Percentiles rank a stretch among this genome's conserved stretches.
Evolutionary conservation across 1,140 invertebrate species (phyloP).

Genomic region (Tachypleus tridentatus): DNA sequence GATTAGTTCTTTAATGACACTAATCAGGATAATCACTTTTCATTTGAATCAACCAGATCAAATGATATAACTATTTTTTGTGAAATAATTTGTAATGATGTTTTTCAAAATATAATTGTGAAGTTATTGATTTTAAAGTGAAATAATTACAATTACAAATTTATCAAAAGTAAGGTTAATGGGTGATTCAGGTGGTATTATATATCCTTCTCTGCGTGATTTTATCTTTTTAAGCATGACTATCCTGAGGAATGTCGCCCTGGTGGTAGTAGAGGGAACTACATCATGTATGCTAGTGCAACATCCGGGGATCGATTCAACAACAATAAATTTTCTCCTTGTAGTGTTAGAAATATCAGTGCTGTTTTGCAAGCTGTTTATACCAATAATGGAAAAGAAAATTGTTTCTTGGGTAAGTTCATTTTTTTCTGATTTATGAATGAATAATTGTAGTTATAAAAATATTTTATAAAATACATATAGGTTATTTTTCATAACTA

Average conservation of each 20-base stretch:
- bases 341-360: conserved; percentile 82
- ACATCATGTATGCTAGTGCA: conserved; percentile 43
- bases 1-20: too few species aligned
- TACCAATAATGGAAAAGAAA: conserved; percentile 70
- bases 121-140: too few species aligned
- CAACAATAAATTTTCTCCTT: conserved; percentile 89
- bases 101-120: neutral
- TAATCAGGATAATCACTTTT: too few species aligned
- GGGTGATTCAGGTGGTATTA: too few species aligned
- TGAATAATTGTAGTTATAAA: neutral
- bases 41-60: too few species aligned
- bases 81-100: too few species aligned
- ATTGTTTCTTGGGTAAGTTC: conserved; percentile 68
- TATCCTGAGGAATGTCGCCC: conserved; percentile 83
- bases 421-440: conserved; percentile 2
- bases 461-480: too few species aligned
- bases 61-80: too few species aligned
- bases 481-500: too few species aligned
- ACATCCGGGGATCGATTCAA: conserved; percentile 93
- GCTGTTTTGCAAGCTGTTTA: conserved; percentile 77
- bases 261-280: conserved; percentile 69
- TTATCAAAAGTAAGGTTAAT: too few species aligned
- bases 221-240: conserved; percentile 54
- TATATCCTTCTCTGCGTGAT: too few species aligned
- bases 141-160: too few species aligned